These are phyloP conservation scores for Escarpia spicata DNA, from an alignment of 2,888 invertebrate genomes.

Conservation along the genomic window DNA sequence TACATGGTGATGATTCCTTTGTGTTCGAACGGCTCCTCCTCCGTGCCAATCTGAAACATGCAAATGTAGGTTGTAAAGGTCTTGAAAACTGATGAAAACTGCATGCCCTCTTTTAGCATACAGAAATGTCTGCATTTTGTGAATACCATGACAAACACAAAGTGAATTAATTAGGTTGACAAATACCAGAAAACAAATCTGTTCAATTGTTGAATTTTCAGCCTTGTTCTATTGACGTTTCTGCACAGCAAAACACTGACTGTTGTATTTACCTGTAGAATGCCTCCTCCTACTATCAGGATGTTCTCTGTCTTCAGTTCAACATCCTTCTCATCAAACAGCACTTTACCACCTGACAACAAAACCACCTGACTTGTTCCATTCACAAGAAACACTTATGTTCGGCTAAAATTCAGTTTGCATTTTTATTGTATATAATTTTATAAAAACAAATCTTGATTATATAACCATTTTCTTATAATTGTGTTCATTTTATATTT, in stretches of 20 bases:
- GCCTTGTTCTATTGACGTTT: not conserved
- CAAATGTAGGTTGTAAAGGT: not conserved
- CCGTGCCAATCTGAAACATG: conserved; percentile 55
- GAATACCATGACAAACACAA: no score
- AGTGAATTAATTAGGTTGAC: no score
- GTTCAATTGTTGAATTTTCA: not conserved
- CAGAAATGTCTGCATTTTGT: no score
- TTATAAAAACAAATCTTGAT: no score
- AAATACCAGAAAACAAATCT: not conserved
- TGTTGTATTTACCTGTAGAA: conserved; percentile 50
- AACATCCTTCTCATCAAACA: conserved; percentile 59
- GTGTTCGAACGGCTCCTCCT: conserved; percentile 54
- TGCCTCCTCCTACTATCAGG: conserved; percentile 60
- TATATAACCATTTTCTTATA: no score
- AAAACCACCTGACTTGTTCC: not conserved
- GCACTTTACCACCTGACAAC: conserved; percentile 52
- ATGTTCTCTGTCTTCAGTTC: conserved; percentile 60
- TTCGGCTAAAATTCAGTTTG: no score
- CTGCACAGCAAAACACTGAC: not conserved
- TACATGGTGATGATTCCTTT: conserved; percentile 56
- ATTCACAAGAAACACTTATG: not conserved
- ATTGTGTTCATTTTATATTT: no score
- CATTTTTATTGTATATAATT: no score
- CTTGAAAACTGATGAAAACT: not conserved
- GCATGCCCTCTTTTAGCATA: no score